A percentile compares a stretch with the other conserved stretches of the same genome.
phyloP scores from a whole-genome alignment of 2,888 invertebrate genomes.

The Pegoplata infirma region DNA sequence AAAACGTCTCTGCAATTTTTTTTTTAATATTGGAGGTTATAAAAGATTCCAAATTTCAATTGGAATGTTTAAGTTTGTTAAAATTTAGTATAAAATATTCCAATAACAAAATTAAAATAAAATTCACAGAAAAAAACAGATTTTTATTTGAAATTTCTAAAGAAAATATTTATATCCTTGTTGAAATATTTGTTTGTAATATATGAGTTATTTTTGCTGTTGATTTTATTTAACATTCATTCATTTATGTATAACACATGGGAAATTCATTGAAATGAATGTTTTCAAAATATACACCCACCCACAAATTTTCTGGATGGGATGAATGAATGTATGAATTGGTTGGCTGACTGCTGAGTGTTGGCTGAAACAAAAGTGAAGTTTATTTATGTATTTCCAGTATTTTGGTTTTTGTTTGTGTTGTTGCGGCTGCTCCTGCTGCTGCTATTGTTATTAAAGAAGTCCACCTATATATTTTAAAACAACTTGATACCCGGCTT shows the following conservation, averaged over 20 bases:
- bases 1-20: too few relatives aligned
- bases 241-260: conserved; percentile 30
- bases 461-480: conserved; percentile 46
- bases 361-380: conserved; percentile 5
- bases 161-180: too few relatives aligned
- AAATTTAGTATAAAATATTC: too few relatives aligned
- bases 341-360: not conserved
- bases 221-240: conserved; percentile 8
- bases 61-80: too few relatives aligned
- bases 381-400: conserved; percentile 31
- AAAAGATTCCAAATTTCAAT: too few relatives aligned
- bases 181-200: too few relatives aligned
- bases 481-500: not conserved
- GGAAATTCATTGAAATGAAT: conserved; percentile 40
- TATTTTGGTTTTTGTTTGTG: conserved; percentile 21
- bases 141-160: too few relatives aligned
- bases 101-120: too few relatives aligned
- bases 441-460: conserved; percentile 26
- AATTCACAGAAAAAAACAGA: too few relatives aligned
- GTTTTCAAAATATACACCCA: not conserved
- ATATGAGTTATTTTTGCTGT: too few relatives aligned
- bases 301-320: conserved; percentile 25
- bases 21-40: too few relatives aligned
- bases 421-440: not conserved
- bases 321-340: not conserved